Evolutionary conservation across 2,797 vertebrate genomes (phyloP).

Genomic region (Streptopelia turtur): DNA sequence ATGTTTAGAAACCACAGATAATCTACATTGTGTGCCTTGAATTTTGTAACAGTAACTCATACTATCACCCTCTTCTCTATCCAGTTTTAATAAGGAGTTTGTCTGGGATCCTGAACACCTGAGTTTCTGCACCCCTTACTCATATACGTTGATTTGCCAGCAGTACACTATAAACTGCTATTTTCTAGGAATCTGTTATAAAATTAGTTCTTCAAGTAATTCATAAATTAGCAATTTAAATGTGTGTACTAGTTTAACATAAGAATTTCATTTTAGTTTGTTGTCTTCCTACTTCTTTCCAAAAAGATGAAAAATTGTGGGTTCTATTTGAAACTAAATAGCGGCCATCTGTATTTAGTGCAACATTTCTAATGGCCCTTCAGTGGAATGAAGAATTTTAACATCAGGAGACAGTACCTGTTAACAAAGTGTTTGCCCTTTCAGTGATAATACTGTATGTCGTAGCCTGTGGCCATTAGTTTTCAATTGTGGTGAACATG

Average conservation of each 20-base stretch:
- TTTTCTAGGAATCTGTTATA: not conserved
- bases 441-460: not conserved
- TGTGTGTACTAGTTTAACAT: not conserved
- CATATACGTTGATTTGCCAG: not conserved
- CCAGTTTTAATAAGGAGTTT: not conserved
- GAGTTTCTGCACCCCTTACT: not conserved
- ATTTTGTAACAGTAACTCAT: not conserved
- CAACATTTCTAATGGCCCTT: not conserved
- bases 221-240: not conserved
- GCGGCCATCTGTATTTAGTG: not conserved
- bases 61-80: not conserved
- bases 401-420: not conserved
- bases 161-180: not conserved
- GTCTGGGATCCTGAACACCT: not conserved
- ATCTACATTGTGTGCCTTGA: not conserved
- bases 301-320: not conserved
- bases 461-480: not conserved
- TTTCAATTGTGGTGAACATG: not conserved
- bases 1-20: not conserved
- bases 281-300: not conserved
- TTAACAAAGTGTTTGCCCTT: not conserved
- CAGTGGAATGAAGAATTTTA: not conserved
- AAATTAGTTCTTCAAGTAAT: not conserved
- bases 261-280: not conserved
- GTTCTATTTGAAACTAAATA: not conserved